Percentiles rank a stretch among this genome's conserved stretches.
Evolutionary conservation across 37 sponge, comb jelly and placozoan genomes (phyloP).

Genomic region (Oscarella lobularis): DNA sequence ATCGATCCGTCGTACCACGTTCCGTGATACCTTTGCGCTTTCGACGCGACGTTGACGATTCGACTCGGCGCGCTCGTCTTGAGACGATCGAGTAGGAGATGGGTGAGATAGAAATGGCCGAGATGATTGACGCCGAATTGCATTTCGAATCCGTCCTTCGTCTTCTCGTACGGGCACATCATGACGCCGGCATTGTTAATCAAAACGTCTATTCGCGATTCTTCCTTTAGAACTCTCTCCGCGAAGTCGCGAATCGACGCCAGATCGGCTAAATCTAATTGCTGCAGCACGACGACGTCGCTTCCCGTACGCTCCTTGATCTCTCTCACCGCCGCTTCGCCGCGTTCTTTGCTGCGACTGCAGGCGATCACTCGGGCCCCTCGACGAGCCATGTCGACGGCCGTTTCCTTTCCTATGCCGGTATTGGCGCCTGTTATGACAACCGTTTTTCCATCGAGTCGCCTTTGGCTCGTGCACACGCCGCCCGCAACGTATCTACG

Average conservation of each 20-base stretch:
- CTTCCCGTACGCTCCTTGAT: constrained; percentile 30
- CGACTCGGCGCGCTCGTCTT: constrained; percentile 43
- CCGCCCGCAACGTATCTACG: too few relatives aligned
- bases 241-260: constrained; percentile 48
- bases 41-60: constrained; percentile 52
- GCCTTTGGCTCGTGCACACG: constrained; percentile 20
- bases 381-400: constrained; percentile 63
- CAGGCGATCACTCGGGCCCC: constrained; percentile 63
- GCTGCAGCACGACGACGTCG: constrained; percentile 32
- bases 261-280: constrained; percentile 61
- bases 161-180: constrained; percentile 34
- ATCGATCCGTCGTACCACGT: constrained; percentile 7
- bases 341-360: constrained; percentile 51
- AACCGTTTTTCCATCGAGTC: constrained; percentile 66
- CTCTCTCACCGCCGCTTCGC: constrained; percentile 38
- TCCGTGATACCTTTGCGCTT: constrained; percentile 14
- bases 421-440: constrained; percentile 79
- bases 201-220: constrained; percentile 52
- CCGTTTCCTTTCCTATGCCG: constrained; percentile 78
- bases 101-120: constrained; percentile 78
- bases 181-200: constrained; percentile 87
- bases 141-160: constrained; percentile 71
- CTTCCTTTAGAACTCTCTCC: constrained; percentile 20
- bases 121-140: constrained; percentile 78
- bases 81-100: constrained; percentile 58